Evolutionary conservation across 2,113 vertebrate species (phyloP).

Genomic region (Eira barbara): DNA sequence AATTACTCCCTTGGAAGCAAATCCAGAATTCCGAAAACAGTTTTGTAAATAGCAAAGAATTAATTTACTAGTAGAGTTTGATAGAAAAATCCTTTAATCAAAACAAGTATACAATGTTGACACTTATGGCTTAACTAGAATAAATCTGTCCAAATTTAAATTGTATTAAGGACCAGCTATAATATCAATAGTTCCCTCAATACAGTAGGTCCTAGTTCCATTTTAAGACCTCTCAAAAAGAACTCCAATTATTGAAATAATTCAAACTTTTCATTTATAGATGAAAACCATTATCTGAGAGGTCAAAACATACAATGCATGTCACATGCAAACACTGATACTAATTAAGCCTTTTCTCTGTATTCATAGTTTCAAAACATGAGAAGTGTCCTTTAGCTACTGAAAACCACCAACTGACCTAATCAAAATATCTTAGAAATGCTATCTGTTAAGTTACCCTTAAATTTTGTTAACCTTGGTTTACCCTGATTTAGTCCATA

Average conservation of each 20-base stretch:
- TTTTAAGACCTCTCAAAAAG: slow-evolving; percentile 35
- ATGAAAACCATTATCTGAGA: slow-evolving; percentile 32
- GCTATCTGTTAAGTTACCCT: neutral
- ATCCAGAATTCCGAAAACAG: neutral
- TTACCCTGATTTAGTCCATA: neutral
- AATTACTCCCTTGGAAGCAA: neutral
- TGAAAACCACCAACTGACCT: slow-evolving; percentile 48
- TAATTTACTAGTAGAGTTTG: slow-evolving; percentile 62
- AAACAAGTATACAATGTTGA: slow-evolving; percentile 71
- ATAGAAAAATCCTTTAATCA: slow-evolving; percentile 76
- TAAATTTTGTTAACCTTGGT: slow-evolving; percentile 24
- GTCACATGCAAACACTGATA: slow-evolving; percentile 43
- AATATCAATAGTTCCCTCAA: slow-evolving; percentile 44
- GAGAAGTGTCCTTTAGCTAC: neutral
- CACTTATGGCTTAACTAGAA: slow-evolving; percentile 72
- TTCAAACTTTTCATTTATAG: slow-evolving; percentile 16
- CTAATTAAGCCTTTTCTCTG: slow-evolving; percentile 39
- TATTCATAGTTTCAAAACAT: slow-evolving; percentile 44
- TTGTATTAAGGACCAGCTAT: slow-evolving; percentile 47
- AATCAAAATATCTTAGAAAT: slow-evolving; percentile 46
- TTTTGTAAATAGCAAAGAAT: slow-evolving; percentile 37
- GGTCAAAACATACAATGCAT: slow-evolving; percentile 28
- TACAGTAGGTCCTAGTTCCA: slow-evolving; percentile 29
- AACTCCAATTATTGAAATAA: slow-evolving; percentile 48
- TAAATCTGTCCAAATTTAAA: slow-evolving; percentile 62